These are phyloP conservation scores for Xylota sylvarum DNA, from an alignment of 2,888 invertebrate genomes.

Conservation along the genomic window DNA sequence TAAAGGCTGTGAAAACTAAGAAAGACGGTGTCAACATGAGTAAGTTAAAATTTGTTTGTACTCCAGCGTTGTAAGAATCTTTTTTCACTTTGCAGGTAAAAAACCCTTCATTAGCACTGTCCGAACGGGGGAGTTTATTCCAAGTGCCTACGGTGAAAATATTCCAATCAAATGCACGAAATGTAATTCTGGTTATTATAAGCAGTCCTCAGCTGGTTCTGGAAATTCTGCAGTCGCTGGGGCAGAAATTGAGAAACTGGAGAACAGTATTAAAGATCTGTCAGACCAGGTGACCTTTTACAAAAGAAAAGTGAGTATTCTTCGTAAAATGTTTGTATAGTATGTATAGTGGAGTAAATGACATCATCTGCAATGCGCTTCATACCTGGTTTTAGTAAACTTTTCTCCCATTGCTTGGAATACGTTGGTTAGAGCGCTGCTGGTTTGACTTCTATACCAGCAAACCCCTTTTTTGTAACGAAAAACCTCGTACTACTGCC, in stretches of 20 bases:
- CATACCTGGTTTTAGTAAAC: no score
- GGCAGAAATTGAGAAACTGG: slow-evolving; percentile 83
- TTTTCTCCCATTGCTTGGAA: no score
- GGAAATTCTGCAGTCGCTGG: slow-evolving; percentile 39
- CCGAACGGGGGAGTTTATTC: slow-evolving; percentile 81
- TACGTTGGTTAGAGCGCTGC: no score
- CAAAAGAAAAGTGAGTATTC: slow-evolving; percentile 83
- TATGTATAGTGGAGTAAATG: no score
- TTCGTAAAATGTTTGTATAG: no score
- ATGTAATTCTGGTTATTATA: slow-evolving; percentile 81
- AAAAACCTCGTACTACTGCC: no score
- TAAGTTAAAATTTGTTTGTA: slow-evolving; percentile 41
- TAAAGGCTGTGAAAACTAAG: slow-evolving; percentile 80
- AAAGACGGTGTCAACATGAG: slow-evolving; percentile 79
- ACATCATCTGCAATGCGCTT: no score
- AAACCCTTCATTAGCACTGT: slow-evolving; percentile 84
- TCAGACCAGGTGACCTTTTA: slow-evolving; percentile 85
- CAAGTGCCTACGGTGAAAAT: slow-evolving; percentile 71
- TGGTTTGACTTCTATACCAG: no score
- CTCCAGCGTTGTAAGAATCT: not conserved
- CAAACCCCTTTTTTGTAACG: no score
- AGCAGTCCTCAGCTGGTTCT: slow-evolving; percentile 78
- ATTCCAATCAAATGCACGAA: slow-evolving; percentile 81
- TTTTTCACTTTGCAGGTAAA: slow-evolving; percentile 78
- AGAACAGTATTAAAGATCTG: slow-evolving; percentile 84